These are phyloP conservation scores for Hexactinellida sp. DNA, from an alignment of 37 sponge, comb jelly and placozoan genomes.

Conservation along the genomic window DNA sequence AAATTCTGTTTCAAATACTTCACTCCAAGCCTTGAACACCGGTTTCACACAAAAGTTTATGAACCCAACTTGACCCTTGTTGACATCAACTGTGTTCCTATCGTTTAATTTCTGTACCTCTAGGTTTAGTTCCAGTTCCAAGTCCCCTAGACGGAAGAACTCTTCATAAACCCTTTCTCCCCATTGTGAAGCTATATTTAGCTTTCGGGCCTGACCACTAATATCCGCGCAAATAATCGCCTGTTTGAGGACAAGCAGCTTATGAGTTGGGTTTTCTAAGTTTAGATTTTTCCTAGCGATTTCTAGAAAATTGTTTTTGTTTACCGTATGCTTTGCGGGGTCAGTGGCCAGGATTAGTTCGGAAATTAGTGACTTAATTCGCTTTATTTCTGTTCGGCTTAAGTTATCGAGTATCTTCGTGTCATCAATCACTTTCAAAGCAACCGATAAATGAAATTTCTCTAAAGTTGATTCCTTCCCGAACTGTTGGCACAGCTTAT, in stretches of 20 bases:
- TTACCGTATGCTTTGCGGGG: background rate
- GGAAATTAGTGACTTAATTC: background rate
- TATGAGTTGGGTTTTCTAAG: background rate
- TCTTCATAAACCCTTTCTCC: background rate
- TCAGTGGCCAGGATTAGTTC: background rate
- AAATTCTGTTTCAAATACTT: background rate
- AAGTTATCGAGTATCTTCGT: background rate
- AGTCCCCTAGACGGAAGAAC: background rate
- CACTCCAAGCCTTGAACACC: conserved; percentile 4
- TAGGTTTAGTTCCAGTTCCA: conserved; percentile 8
- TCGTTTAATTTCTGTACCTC: background rate
- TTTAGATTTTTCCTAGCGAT: background rate
- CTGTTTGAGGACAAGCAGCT: background rate
- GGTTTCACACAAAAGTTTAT: background rate
- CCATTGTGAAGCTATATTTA: background rate
- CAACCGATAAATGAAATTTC: background rate
- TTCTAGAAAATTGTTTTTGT: background rate
- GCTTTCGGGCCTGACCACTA: background rate
- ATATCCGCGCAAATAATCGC: background rate
- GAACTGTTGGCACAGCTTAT: background rate
- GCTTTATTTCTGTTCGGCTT: background rate
- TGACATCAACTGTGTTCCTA: background rate
- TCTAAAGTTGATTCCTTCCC: background rate
- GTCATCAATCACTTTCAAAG: background rate
- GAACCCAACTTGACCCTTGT: background rate